Conservation (phyloP, 2,113 vertebrate species). For the Semnornis frantzii region DNA sequence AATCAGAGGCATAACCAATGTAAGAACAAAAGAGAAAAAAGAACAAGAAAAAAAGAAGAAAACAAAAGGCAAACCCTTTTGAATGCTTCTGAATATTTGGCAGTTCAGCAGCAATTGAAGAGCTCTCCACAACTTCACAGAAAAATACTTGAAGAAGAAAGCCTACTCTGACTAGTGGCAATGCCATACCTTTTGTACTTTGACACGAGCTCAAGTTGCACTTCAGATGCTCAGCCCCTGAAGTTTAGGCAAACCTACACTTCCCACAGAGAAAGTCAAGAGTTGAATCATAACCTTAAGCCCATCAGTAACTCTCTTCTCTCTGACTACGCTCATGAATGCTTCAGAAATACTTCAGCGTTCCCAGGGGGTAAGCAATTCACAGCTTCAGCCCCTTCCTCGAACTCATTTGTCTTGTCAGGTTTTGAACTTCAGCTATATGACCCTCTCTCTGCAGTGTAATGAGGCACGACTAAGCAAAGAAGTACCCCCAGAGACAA, state of each 20-base stretch:
- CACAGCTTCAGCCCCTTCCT: background rate
- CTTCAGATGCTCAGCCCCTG: background rate
- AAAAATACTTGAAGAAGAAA: background rate
- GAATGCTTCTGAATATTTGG: background rate
- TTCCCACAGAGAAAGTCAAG: background rate
- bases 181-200: background rate
- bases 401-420: background rate
- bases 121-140: background rate
- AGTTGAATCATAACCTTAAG: background rate
- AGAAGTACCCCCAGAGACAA: background rate
- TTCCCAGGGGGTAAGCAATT: too few relatives aligned
- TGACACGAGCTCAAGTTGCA: background rate
- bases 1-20: background rate
- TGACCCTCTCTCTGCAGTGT: accelerated
- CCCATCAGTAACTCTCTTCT: background rate
- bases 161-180: background rate
- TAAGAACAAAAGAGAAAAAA: background rate
- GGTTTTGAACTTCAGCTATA: background rate
- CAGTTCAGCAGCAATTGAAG: background rate
- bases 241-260: background rate
- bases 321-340: accelerated
- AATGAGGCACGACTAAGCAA: background rate
- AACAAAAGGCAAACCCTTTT: background rate
- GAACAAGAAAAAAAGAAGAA: background rate
- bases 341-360: background rate